A percentile compares a stretch with the other conserved stretches of the same genome.
These are phyloP conservation scores for Trissolcus brochymenae DNA, from an alignment of 2,888 invertebrate genomes.

Conservation along the genomic window DNA sequence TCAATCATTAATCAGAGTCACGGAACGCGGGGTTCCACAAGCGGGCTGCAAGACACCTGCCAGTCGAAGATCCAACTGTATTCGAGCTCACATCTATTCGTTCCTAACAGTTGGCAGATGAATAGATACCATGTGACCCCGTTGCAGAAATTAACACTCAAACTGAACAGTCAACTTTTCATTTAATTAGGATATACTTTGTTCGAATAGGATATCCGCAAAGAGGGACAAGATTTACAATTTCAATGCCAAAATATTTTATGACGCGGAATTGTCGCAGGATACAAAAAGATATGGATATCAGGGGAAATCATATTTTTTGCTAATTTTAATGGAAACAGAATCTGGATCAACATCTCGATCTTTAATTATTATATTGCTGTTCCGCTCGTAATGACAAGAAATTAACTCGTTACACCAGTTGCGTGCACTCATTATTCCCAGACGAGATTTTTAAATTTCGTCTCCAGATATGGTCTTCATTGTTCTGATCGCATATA, in stretches of 20 bases:
- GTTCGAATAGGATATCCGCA: slow-evolving; percentile 59
- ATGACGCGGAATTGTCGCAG: background rate
- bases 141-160: slow-evolving; percentile 49
- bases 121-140: slow-evolving; percentile 59
- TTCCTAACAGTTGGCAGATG: slow-evolving; percentile 60
- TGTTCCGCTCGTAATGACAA: no score
- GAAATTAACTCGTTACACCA: no score
- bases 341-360: no score
- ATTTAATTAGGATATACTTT: slow-evolving; percentile 65
- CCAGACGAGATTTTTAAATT: background rate
- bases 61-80: slow-evolving; percentile 54
- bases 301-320: no score
- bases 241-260: slow-evolving; percentile 52
- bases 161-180: slow-evolving; percentile 57
- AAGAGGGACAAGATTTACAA: slow-evolving; percentile 60
- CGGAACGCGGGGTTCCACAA: slow-evolving; percentile 54
- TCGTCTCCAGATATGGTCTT: slow-evolving; percentile 3
- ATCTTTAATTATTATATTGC: no score
- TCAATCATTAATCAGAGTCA: slow-evolving; percentile 71
- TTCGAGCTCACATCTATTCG: slow-evolving; percentile 58
- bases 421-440: no score
- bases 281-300: background rate
- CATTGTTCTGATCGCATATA: slow-evolving; percentile 9
- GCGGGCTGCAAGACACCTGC: slow-evolving; percentile 58
- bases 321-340: no score